These are phyloP conservation scores for Anastrepha ludens DNA, from an alignment of 1,140 invertebrate species.

Conservation along the genomic window DNA sequence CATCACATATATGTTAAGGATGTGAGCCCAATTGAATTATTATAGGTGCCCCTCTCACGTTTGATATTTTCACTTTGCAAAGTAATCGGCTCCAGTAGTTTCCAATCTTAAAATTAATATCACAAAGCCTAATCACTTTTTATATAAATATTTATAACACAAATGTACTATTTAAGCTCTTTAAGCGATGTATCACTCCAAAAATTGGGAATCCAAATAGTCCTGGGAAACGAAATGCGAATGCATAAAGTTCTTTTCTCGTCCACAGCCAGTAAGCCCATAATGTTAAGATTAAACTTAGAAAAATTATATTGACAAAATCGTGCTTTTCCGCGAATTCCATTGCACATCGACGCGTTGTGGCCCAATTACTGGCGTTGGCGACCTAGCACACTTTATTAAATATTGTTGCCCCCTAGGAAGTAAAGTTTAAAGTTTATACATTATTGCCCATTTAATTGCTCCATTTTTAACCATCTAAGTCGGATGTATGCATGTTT, in stretches of 20 bases:
- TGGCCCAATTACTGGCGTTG: not conserved
- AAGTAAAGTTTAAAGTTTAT: not conserved
- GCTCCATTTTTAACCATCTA: too few species aligned
- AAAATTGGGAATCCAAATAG: constrained; percentile 6
- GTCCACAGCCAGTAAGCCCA: constrained; percentile 45
- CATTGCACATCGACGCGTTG: not conserved
- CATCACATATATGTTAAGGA: too few species aligned
- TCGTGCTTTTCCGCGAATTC: constrained; percentile 23
- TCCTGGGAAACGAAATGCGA: constrained; percentile 2
- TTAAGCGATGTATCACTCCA: not conserved
- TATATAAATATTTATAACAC: not conserved
- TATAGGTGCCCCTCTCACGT: too few species aligned
- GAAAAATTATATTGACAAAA: constrained; percentile 6
- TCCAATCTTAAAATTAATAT: not conserved
- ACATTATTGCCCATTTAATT: not conserved
- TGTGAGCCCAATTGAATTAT: too few species aligned
- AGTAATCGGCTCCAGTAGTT: too few species aligned
- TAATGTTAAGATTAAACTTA: not conserved
- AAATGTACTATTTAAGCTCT: not conserved
- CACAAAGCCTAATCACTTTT: not conserved
- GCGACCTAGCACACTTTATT: not conserved
- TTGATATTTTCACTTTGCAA: not conserved
- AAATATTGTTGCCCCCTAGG: not conserved
- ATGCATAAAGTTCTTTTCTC: constrained; percentile 4
- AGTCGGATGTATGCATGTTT: too few species aligned